These are phyloP conservation scores for Pogona vitticeps DNA, from an alignment of 2,113 vertebrate genomes.

Conservation along the genomic window DNA sequence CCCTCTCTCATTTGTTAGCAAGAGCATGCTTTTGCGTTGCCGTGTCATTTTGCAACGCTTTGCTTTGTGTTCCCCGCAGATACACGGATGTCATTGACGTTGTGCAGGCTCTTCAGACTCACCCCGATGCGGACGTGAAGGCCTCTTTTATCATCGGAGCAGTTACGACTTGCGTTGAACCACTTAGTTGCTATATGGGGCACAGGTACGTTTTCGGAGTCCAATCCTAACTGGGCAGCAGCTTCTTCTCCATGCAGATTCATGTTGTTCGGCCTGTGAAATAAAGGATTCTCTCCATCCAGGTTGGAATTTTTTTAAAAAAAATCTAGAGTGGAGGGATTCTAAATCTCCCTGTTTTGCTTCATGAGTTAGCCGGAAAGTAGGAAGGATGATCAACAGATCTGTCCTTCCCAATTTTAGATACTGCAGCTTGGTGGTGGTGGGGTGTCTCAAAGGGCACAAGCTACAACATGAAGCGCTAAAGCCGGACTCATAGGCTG, in stretches of 20 bases:
- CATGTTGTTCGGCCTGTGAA: rapidly evolving
- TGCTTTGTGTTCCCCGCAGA: slow-evolving; percentile 62
- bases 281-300: no score
- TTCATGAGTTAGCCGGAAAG: no score
- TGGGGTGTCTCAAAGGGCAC: no score
- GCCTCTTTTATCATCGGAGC: slow-evolving; percentile 84
- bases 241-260: no score
- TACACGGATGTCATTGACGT: slow-evolving; percentile 92
- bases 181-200: slow-evolving; percentile 89
- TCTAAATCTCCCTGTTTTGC: neutral
- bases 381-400: no score
- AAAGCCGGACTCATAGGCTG: slow-evolving; percentile 51
- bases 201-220: slow-evolving; percentile 80
- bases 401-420: neutral
- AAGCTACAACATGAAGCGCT: slow-evolving; percentile 40
- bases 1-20: neutral
- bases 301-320: neutral
- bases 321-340: neutral
- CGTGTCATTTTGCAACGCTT: neutral
- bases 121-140: slow-evolving; percentile 86
- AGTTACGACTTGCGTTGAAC: slow-evolving; percentile 88
- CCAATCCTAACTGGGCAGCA: rapidly evolving
- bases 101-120: slow-evolving; percentile 89
- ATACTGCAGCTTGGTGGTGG: no score
- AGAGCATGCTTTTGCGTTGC: neutral